phyloP scores from a whole-genome alignment of 2,113 vertebrate genomes.

The Perca flavescens region DNA sequence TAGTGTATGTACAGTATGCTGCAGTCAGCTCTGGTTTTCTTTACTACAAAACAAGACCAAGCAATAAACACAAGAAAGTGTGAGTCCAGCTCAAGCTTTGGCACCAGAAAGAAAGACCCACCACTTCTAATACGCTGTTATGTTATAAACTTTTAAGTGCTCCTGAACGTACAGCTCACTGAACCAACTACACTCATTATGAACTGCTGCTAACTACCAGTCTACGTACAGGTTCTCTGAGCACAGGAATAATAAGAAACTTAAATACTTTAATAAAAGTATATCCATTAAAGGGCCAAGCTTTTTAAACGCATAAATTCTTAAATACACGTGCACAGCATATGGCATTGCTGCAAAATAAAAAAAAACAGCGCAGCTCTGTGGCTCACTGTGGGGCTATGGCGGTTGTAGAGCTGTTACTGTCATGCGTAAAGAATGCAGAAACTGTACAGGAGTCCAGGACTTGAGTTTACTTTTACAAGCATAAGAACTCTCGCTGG shows the following conservation, averaged over 20 bases:
- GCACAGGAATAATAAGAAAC: constrained; percentile 42
- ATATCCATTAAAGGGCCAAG: constrained; percentile 29
- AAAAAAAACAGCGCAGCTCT: constrained; percentile 13
- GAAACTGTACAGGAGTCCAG: constrained; percentile 36
- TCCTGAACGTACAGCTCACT: constrained; percentile 60
- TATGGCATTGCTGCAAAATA: neutral
- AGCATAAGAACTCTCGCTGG: constrained; percentile 51
- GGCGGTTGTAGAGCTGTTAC: constrained; percentile 35
- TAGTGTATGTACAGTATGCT: neutral
- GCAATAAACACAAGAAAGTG: constrained; percentile 49
- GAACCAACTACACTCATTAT: constrained; percentile 64
- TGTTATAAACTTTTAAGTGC: constrained; percentile 68
- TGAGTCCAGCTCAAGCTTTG: constrained; percentile 30
- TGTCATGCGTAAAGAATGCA: constrained; percentile 39
- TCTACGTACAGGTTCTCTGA: constrained; percentile 32
- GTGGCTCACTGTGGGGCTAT: constrained; percentile 2
- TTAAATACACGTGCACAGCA: constrained; percentile 33
- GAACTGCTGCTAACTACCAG: constrained; percentile 64
- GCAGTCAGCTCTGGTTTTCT: constrained; percentile 22
- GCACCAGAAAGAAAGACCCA: constrained; percentile 42
- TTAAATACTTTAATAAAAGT: constrained; percentile 52
- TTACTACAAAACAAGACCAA: constrained; percentile 43
- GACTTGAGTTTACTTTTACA: constrained; percentile 67
- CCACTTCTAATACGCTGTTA: constrained; percentile 45
- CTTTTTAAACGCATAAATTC: constrained; percentile 40